A percentile compares a stretch with the other conserved stretches of the same genome.
These are phyloP conservation scores for Himalopsyche japonica DNA, from an alignment of 2,888 invertebrate species.

Conservation along the genomic window DNA sequence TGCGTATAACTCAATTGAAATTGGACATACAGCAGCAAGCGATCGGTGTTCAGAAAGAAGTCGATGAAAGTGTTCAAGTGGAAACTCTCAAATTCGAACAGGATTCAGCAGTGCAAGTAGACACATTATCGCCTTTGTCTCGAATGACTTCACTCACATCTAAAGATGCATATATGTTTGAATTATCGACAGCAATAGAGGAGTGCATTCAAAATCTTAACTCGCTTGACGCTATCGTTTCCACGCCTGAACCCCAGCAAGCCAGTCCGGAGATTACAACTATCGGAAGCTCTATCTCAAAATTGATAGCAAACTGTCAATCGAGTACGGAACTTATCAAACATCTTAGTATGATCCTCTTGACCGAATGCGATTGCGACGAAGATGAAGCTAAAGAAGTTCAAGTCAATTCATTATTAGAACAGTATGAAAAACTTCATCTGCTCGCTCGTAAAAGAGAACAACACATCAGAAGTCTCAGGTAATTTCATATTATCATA, in stretches of 20 bases:
- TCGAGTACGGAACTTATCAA: conserved; percentile 80
- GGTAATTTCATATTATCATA: conserved; percentile 56
- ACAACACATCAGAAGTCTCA: conserved; percentile 75
- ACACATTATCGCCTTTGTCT: conserved; percentile 68
- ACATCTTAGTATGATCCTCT: conserved; percentile 74
- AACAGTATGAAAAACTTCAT: conserved; percentile 70
- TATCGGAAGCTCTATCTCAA: conserved; percentile 73
- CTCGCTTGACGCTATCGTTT: conserved; percentile 66
- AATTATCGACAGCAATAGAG: conserved; percentile 71
- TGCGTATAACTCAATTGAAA: conserved; percentile 55
- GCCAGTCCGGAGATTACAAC: conserved; percentile 61
- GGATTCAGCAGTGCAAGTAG: conserved; percentile 80
- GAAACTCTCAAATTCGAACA: conserved; percentile 76
- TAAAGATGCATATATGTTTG: conserved; percentile 80
- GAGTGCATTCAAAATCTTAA: conserved; percentile 73
- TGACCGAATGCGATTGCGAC: conserved; percentile 73
- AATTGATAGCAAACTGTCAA: conserved; percentile 75
- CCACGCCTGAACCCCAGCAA: conserved; percentile 60
- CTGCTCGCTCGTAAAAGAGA: conserved; percentile 74
- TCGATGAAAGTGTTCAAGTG: conserved; percentile 68
- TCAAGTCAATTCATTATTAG: conserved; percentile 66
- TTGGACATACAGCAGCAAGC: conserved; percentile 48
- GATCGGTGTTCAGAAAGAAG: conserved; percentile 49
- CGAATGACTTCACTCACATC: conserved; percentile 74
- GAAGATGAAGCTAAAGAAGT: conserved; percentile 68